These are phyloP conservation scores for Strongylocentrotus purpuratus DNA, from an alignment of 35 echinoderm and acorn worm species.

Conservation along the genomic window DNA sequence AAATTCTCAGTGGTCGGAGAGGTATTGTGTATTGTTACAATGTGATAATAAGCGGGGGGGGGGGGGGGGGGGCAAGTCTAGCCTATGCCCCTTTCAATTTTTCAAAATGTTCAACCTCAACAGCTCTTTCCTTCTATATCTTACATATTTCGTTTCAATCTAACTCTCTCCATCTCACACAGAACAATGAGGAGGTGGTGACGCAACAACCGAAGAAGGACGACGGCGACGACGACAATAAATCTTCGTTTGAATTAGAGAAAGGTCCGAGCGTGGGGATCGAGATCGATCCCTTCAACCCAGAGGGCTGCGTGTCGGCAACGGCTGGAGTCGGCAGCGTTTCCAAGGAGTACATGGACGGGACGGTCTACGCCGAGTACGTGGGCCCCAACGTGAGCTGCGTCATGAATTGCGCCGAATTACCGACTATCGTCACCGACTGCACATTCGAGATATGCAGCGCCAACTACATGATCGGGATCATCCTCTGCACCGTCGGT, in stretches of 20 bases:
- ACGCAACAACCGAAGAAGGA: no score
- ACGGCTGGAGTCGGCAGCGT: neutral
- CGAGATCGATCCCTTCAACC: neutral
- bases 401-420: neutral
- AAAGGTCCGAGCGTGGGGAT: neutral
- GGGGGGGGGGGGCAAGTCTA: no score
- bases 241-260: neutral
- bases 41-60: no score
- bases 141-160: no score
- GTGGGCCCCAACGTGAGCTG: conserved; percentile 28
- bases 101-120: no score
- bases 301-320: neutral
- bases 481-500: neutral
- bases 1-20: no score
- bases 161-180: no score
- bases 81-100: no score
- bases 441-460: conserved; percentile 29
- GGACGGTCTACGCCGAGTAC: neutral
- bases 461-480: neutral
- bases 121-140: no score
- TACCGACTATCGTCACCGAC: neutral
- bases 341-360: neutral
- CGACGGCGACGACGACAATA: no score
- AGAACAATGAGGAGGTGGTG: no score
- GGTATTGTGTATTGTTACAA: no score